A percentile compares a stretch with the other conserved stretches of the same genome.
Conservation (phyloP, 2,113 vertebrate genomes). For the Rattus norvegicus region DNA sequence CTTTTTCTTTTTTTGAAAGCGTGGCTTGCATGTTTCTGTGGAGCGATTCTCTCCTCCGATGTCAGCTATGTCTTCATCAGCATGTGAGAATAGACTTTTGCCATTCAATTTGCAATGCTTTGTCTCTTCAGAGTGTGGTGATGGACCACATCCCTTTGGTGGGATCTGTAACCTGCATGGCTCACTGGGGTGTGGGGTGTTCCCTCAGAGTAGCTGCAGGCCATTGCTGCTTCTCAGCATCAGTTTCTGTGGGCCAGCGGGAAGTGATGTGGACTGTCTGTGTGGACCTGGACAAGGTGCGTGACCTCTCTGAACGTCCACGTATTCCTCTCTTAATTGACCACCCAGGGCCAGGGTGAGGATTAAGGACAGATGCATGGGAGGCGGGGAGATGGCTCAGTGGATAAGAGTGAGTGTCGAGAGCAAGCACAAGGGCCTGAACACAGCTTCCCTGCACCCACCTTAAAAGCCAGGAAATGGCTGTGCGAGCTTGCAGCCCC, state of each 20-base stretch:
- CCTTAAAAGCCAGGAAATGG: not conserved
- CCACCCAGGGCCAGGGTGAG: not conserved
- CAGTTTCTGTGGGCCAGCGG: not conserved
- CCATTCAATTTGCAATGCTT: conserved; percentile 73
- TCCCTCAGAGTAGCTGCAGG: not conserved
- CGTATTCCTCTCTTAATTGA: not conserved
- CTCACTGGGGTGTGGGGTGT: conserved; percentile 36
- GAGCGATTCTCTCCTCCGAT: conserved; percentile 62
- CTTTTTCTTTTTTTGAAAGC: not conserved
- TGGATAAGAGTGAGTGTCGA: not conserved
- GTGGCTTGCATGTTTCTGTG: conserved; percentile 66
- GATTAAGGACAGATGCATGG: not conserved
- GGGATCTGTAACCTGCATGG: conserved; percentile 1
- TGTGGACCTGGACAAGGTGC: not conserved
- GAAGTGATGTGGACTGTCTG: not conserved
- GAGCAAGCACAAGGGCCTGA: too few relatives aligned
- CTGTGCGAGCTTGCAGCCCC: not conserved
- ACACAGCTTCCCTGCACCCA: not conserved
- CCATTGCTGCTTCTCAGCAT: not conserved
- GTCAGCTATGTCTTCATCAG: conserved; percentile 75
- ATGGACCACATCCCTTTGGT: conserved; percentile 44
- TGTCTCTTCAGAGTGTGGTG: conserved; percentile 49
- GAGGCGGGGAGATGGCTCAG: not conserved
- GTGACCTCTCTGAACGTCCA: not conserved
- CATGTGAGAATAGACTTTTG: conserved; percentile 77